Evolutionary conservation across 2,888 invertebrate genomes (phyloP), one percentile per base, ranked within the genome.

Genomic region (Daptonema setosum): DNA sequence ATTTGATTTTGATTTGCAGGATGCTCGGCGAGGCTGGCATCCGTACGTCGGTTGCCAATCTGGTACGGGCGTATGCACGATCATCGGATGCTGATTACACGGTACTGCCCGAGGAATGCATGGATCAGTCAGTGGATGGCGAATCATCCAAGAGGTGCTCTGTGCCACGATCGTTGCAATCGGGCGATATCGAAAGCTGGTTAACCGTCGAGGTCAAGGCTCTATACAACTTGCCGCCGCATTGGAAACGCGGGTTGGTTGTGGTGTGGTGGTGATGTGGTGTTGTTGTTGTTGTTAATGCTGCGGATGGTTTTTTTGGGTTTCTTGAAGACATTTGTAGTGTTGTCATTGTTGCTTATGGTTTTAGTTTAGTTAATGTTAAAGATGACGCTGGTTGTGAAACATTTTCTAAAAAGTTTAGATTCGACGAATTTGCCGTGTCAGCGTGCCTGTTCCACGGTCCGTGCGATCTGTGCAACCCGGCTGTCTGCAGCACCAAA

Each of bases 141-240:
- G n/a, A n/a, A n/a, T n/a, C n/a, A n/a, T n/a, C n/a, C n/a, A n/a
- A n/a, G n/a, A n/a, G n/a, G n/a, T n/a, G n/a, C n/a, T n/a, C n/a
- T n/a, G n/a, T n/a, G n/a, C n/a, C n/a, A n/a, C n/a, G n/a, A n/a
- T n/a, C n/a, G n/a, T n/a, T 63, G 54, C 67, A 69, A 60, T 66
- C 71, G 17, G 63, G 66, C 2, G 61, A 62, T 2, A 60, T 66
- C 14, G 64, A 62, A 52, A 73, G 73, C 53, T 66, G 63, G 43
- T 63, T 73, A 55, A 66, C 72, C 54, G 64, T 73, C 2, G 69
- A 71, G 58, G 64, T 74, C 17, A 71, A 73, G 48, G 69, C 66
- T 1, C 30, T 67, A 8, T 67, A 68, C 58, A 68, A 66, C 26
- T 25, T 68, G 28, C 65, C 66, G 0, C 58, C 60, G 1, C 56